Percentiles rank a stretch among this genome's conserved stretches.
Evolutionary conservation across 1,140 invertebrate species (phyloP).

Genomic region (Brachionus rotundiformis): DNA sequence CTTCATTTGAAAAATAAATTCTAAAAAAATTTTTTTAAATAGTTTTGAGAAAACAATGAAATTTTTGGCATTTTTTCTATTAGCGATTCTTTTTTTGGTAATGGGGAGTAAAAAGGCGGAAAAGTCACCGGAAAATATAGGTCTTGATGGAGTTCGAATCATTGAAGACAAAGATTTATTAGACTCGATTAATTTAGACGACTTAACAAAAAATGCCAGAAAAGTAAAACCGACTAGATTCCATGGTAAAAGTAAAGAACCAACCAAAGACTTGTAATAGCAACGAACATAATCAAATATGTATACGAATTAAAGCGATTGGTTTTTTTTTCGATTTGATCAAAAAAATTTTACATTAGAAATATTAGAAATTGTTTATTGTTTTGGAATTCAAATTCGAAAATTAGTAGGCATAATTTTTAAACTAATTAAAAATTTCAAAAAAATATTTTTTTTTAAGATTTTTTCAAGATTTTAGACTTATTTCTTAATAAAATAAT

Average conservation of each 20-base stretch:
- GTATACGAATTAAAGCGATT: too few species aligned
- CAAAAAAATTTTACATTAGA: too few species aligned
- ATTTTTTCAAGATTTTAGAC: too few species aligned
- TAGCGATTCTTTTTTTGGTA: not conserved
- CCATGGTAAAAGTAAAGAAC: not conserved
- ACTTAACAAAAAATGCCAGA: conserved; percentile 18
- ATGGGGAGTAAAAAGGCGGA: not conserved
- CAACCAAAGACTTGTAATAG: not conserved
- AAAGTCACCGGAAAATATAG: not conserved
- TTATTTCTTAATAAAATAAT: too few species aligned
- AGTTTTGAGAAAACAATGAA: not conserved
- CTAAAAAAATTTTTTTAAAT: not conserved
- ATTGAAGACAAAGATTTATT: not conserved
- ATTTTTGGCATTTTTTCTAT: not conserved
- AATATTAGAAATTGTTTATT: too few species aligned
- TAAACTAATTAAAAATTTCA: too few species aligned
- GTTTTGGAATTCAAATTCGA: too few species aligned
- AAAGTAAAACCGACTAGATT: not conserved
- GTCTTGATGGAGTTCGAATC: not conserved
- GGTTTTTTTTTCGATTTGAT: too few species aligned
- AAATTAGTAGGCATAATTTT: too few species aligned
- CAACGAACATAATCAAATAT: too few species aligned
- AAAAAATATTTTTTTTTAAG: too few species aligned
- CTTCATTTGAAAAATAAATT: too few species aligned
- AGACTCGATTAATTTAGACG: not conserved